A percentile compares a stretch with the other conserved stretches of the same genome.
These are phyloP conservation scores for Pangasianodon gigas DNA, from an alignment of 2,113 vertebrate genomes.

Conservation along the genomic window DNA sequence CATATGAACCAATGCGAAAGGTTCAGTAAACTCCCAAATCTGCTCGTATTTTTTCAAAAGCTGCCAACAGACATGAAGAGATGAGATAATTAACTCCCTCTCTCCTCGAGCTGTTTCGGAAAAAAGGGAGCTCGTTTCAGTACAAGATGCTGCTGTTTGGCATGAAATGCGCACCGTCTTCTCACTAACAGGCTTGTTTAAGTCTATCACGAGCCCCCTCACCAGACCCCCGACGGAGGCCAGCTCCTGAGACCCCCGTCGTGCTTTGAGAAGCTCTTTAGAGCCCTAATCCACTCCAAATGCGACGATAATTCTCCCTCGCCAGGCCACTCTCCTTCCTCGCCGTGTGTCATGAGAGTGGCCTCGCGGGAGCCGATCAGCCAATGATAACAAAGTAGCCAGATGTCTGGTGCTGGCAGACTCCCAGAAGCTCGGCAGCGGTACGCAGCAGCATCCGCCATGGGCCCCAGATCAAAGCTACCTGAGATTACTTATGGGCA, in stretches of 20 bases:
- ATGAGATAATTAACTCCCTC: slow-evolving; percentile 62
- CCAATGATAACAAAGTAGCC: slow-evolving; percentile 99
- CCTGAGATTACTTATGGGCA: slow-evolving; percentile 99
- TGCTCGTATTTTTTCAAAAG: slow-evolving; percentile 48
- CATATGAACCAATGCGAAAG: slow-evolving; percentile 43
- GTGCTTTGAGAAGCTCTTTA: slow-evolving; percentile 90
- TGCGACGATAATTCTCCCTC: slow-evolving; percentile 90
- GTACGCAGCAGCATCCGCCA: slow-evolving; percentile 87
- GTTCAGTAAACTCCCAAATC: slow-evolving; percentile 57
- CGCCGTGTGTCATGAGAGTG: slow-evolving; percentile 92
- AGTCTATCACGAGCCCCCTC: slow-evolving; percentile 49
- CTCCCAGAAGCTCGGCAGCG: slow-evolving; percentile 92
- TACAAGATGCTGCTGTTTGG: slow-evolving; percentile 41
- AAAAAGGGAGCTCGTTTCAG: slow-evolving; percentile 5
- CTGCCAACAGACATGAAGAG: slow-evolving; percentile 61
- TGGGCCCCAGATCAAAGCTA: slow-evolving; percentile 99
- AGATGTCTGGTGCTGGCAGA: slow-evolving; percentile 97
- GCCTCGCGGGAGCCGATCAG: slow-evolving; percentile 94
- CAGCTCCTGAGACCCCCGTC: slow-evolving; percentile 76
- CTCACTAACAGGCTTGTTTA: slow-evolving; percentile 57
- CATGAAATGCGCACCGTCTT: slow-evolving; percentile 22
- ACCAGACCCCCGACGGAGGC: slow-evolving; percentile 58
- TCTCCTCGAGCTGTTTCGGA: slow-evolving; percentile 37
- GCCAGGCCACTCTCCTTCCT: slow-evolving; percentile 89
- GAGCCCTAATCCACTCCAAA: slow-evolving; percentile 87